These are phyloP conservation scores for Ormyrus pomaceus DNA, from an alignment of 2,888 invertebrate genomes.

Conservation along the genomic window DNA sequence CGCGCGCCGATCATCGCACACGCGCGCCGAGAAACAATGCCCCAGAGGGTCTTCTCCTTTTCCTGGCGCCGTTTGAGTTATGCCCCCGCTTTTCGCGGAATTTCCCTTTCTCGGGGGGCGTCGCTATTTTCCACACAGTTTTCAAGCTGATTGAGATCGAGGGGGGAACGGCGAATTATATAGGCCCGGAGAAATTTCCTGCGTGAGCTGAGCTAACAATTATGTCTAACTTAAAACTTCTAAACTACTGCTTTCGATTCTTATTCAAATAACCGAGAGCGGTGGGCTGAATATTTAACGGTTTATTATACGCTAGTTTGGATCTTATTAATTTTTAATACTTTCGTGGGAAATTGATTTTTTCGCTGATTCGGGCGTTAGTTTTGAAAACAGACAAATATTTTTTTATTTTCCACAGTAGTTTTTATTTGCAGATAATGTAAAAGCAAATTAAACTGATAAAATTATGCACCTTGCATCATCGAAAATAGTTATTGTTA, in stretches of 20 bases:
- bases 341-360: too few relatives aligned
- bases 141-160: conserved; percentile 24
- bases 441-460: neutral
- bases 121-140: conserved; percentile 12
- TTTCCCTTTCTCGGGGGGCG: neutral
- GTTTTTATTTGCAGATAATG: too few relatives aligned
- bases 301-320: too few relatives aligned
- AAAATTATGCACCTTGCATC: neutral
- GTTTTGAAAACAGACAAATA: too few relatives aligned
- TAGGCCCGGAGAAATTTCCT: conserved; percentile 1
- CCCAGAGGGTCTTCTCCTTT: conserved; percentile 10
- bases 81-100: conserved; percentile 31
- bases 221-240: neutral
- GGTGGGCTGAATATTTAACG: too few relatives aligned
- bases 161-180: neutral
- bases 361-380: too few relatives aligned
- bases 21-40: conserved; percentile 27
- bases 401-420: too few relatives aligned
- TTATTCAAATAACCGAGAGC: too few relatives aligned
- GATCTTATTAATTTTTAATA: too few relatives aligned
- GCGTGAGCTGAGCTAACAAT: neutral
- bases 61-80: conserved; percentile 29
- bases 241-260: neutral
- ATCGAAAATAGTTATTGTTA: neutral
- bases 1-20: neutral